phyloP scores from a whole-genome alignment of 2,113 vertebrate species.

The Myotis lucifugus region DNA sequence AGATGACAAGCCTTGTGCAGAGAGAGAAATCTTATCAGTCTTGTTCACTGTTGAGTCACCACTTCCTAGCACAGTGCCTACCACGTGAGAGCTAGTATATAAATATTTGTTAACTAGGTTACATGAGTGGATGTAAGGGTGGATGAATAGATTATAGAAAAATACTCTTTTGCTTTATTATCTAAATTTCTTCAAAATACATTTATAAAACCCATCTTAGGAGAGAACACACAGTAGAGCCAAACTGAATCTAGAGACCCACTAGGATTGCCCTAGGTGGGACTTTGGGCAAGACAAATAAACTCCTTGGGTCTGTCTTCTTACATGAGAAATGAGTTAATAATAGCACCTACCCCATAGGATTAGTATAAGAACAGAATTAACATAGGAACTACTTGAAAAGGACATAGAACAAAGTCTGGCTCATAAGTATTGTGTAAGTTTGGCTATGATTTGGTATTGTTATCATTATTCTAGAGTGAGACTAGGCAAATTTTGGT shows the following conservation, averaged over 20 bases:
- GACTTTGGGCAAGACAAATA: background rate
- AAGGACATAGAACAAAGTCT: background rate
- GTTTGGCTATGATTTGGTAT: background rate
- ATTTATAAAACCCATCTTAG: background rate
- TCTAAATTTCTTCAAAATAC: background rate
- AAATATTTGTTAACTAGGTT: background rate
- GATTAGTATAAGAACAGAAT: background rate
- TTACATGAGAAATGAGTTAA: background rate
- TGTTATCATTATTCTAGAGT: background rate
- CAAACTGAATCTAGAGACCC: background rate
- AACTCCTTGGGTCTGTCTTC: background rate
- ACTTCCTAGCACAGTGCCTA: background rate
- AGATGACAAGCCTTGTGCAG: no score
- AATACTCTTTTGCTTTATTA: background rate
- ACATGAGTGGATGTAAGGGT: background rate
- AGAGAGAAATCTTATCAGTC: background rate
- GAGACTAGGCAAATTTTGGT: background rate
- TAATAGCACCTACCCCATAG: background rate
- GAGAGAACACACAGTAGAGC: background rate
- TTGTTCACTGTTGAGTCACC: background rate
- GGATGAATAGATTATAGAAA: background rate
- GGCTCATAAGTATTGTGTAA: background rate
- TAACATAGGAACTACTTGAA: background rate
- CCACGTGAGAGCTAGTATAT: background rate
- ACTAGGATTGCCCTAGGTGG: background rate